A percentile compares a stretch with the other conserved stretches of the same genome.
Evolutionary conservation across 1,140 invertebrate genomes (phyloP).

Genomic region (Nasonia longicornis): DNA sequence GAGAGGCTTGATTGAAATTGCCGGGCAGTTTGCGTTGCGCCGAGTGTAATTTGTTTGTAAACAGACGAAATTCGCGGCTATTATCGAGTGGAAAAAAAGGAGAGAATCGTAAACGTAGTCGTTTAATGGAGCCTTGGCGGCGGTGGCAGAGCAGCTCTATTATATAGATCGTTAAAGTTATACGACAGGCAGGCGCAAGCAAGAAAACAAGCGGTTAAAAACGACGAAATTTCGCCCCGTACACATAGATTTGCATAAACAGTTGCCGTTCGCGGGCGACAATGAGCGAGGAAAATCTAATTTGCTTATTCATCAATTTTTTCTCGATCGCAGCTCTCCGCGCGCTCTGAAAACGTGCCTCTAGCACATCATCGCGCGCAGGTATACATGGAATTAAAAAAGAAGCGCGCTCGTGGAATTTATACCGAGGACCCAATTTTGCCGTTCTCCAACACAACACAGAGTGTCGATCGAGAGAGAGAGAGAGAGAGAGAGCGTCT

Average conservation of each 20-base stretch:
- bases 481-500: no score
- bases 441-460: background rate
- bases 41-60: background rate
- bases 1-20: constrained; percentile 28
- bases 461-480: no score
- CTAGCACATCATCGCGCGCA: no score
- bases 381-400: background rate
- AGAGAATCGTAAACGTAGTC: background rate
- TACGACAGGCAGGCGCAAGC: background rate
- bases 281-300: constrained; percentile 29
- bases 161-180: background rate
- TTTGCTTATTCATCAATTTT: constrained; percentile 41
- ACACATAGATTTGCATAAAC: constrained; percentile 7
- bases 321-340: background rate
- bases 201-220: background rate
- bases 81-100: background rate
- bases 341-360: background rate
- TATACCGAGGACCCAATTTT: constrained; percentile 26
- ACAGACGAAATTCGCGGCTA: background rate
- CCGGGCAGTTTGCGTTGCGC: background rate
- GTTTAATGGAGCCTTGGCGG: background rate
- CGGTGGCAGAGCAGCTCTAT: background rate
- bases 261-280: background rate
- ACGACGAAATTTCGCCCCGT: background rate
- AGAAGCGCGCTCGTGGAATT: background rate